Evolutionary conservation across 2,113 vertebrate species (phyloP).

Genomic region (Dissostichus mawsoni): DNA sequence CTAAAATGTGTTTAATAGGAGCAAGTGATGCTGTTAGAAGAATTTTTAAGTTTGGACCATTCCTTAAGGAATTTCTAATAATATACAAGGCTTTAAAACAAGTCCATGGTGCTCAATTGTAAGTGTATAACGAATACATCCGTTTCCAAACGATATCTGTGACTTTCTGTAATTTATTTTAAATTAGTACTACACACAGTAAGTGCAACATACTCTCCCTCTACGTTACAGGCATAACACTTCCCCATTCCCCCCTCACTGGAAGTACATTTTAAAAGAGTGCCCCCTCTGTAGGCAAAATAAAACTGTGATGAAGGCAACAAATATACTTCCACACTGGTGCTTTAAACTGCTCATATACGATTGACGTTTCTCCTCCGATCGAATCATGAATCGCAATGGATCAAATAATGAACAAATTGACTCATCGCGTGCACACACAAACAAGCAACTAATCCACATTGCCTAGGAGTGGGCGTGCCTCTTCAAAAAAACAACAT

Average conservation of each 20-base stretch:
- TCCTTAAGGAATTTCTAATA: too few species aligned
- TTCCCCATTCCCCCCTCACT: slow-evolving; percentile 46
- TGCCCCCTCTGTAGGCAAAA: slow-evolving; percentile 79
- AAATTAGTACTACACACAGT: background rate
- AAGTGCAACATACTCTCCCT: background rate
- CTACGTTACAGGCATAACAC: slow-evolving; percentile 35
- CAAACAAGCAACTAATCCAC: slow-evolving; percentile 27
- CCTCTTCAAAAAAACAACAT: slow-evolving; percentile 70
- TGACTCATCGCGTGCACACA: background rate
- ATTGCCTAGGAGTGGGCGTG: slow-evolving; percentile 84
- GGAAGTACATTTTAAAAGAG: slow-evolving; percentile 37
- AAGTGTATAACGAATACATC: background rate
- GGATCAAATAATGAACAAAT: background rate
- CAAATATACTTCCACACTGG: slow-evolving; percentile 25
- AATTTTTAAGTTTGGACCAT: background rate
- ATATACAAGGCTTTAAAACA: too few species aligned
- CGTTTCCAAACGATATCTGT: background rate
- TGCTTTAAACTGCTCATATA: slow-evolving; percentile 41
- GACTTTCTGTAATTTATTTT: background rate
- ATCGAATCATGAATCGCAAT: background rate
- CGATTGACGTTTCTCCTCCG: background rate
- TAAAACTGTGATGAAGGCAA: slow-evolving; percentile 59
- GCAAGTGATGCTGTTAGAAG: too few species aligned
- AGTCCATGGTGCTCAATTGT: background rate
- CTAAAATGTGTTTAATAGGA: too few species aligned